A percentile compares a stretch with the other conserved stretches of the same genome.
Conservation (phyloP, 2,797 vertebrate genomes). For the Myiotriccus ornatus region DNA sequence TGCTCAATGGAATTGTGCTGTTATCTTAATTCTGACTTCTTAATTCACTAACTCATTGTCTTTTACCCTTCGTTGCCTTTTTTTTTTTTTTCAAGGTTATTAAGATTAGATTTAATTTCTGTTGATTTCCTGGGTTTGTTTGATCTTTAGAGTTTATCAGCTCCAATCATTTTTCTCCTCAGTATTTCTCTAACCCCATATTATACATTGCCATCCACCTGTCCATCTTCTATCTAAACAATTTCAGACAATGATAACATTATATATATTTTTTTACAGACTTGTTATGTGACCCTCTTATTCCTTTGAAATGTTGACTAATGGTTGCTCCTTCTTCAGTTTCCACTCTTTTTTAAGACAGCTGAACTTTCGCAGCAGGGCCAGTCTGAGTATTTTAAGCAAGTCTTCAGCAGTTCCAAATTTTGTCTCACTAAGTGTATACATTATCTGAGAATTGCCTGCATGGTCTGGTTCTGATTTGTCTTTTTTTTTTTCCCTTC, state of each 20-base stretch:
- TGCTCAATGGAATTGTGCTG: neutral
- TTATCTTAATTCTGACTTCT: slow-evolving; percentile 30
- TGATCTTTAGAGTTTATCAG: neutral
- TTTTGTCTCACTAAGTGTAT: neutral
- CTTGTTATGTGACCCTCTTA: neutral
- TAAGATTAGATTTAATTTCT: slow-evolving; percentile 27
- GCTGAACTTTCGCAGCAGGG: neutral
- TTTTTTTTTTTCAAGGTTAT: neutral
- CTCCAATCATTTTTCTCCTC: neutral
- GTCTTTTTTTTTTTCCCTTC: neutral
- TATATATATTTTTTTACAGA: neutral
- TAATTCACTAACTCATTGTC: slow-evolving; percentile 7
- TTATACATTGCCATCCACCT: neutral
- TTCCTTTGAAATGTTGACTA: neutral
- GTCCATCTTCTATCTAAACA: neutral
- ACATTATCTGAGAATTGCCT: neutral
- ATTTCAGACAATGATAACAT: neutral
- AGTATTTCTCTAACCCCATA: neutral
- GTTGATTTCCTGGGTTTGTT: neutral
- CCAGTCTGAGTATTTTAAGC: neutral
- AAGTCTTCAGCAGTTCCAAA: neutral
- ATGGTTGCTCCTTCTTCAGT: neutral
- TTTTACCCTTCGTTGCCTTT: slow-evolving; percentile 24
- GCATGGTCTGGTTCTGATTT: neutral
- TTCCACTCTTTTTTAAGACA: neutral